Base-by-base conservation (phyloP, 2,888 invertebrate genomes). In the Cantharis flavilabris region DNA sequence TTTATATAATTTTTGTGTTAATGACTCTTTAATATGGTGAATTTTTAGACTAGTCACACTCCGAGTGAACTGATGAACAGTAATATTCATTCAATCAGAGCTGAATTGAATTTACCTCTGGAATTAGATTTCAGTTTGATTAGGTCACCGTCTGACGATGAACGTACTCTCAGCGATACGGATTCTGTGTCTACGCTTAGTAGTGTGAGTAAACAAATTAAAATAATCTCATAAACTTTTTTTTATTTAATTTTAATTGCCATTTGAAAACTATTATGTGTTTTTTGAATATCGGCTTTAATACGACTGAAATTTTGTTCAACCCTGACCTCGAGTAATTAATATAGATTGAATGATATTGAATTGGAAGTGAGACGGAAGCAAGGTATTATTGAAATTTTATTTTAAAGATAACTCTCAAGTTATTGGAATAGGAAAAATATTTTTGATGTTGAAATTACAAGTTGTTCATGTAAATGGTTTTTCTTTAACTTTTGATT, bases 111-210 rank as follows among this genome's bases (percentile, higher is more conserved):
- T 81, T 84, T 88, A 81, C 89, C 88, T 63, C 85, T 86, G 79
- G 87, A 88, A 62, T 84, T 87, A 1, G 88, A 88, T 81, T 86
- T 85, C 74, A 81, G 84, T 69, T 84, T 85, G 70, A 77, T 84
- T 71, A 83, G 84, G 77, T 83, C 84, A 18, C 83, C 82, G 23
- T 86, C 86, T 81, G 89, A 89, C 76, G 89, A 88, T 69, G 87
- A 87, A 18, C 85, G 83, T 18, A 86, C 86, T 4, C 83, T 87
- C 71, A 88, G 88, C 75, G 89, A 89, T 78, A 87, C 88, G n/a
- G 89, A 89, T 83, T 89, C 89, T 3, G 80, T 87, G 69, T 86
- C 86, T n/a, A 87, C 87, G 13, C 72, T 86, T 67, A 88, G 86
- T 81, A 86, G 85, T 72, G 80, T 86, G 71, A 86, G 85, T 80